Evolutionary conservation across 2,888 invertebrate species (phyloP).

Genomic region (Parnassius glacialis): DNA sequence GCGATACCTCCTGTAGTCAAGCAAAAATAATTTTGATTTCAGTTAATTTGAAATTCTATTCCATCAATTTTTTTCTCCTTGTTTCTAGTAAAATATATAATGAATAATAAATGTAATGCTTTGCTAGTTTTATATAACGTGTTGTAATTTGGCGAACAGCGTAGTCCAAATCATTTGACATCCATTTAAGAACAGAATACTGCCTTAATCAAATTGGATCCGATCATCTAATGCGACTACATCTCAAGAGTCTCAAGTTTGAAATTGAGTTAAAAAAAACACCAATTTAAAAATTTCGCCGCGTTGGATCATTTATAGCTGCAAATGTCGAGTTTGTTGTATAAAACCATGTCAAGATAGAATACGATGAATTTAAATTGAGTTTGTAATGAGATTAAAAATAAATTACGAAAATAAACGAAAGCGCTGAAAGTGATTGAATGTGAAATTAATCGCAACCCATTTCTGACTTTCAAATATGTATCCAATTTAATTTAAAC

Average conservation of each 20-base stretch:
- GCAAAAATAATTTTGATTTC: too few species aligned
- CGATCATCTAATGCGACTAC: not conserved
- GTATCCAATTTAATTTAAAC: constrained; percentile 1
- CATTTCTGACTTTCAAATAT: not conserved
- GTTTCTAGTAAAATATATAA: too few species aligned
- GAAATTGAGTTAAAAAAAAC: not conserved
- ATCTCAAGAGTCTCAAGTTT: not conserved
- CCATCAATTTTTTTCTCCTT: too few species aligned
- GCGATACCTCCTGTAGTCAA: too few species aligned
- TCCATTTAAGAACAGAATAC: too few species aligned
- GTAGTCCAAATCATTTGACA: too few species aligned
- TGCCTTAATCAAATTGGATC: too few species aligned
- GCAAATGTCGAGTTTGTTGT: constrained; percentile 6
- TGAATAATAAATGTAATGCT: too few species aligned
- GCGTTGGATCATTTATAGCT: constrained; percentile 5
- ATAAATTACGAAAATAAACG: constrained; percentile 10
- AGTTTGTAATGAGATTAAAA: constrained; percentile 17
- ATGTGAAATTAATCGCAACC: constrained; percentile 2
- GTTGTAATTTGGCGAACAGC: too few species aligned
- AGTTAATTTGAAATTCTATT: too few species aligned
- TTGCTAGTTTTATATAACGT: too few species aligned
- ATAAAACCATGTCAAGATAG: constrained; percentile 2
- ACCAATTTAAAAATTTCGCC: constrained; percentile 4
- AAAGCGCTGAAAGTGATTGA: constrained; percentile 5
- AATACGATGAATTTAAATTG: constrained; percentile 10